Base-by-base conservation (phyloP, 2,797 vertebrate genomes). In the Brachymystax lenok region DNA sequence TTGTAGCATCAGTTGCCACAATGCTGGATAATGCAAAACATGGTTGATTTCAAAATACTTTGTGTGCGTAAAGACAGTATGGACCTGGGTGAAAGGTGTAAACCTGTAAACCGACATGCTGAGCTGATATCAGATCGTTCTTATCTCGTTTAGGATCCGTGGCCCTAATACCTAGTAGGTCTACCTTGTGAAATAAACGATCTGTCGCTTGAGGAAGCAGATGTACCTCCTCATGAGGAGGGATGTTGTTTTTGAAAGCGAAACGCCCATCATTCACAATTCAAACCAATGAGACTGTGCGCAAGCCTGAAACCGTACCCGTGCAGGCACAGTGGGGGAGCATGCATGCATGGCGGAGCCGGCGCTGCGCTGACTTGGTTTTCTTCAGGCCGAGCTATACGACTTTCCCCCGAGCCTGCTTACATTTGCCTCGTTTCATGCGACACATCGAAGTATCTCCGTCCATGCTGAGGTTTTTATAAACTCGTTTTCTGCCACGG, bases 201-300 rank as follows among this genome's bases (percentile, higher is more conserved):
- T 91, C 88, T 52, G 89, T 90, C 90, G 89, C 92, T 91, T 88
- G 82, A 80, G 88, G 91, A 93, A 86, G 88, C 40, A 46, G 40
- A 74, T 73, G 71, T 30, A 54, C 50, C 64, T 59, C 35, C 71
- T 46, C 40, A 46, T 51, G 61, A 50, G 64, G 70, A 33, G 81
- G 81, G 70, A 86, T 81, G 83, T 81, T 87, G 79, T 30, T 90
- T 79, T 86, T 86, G 89, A 85, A 86, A 92, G 85, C 78, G 87
- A 88, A 79, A 91, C 95, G 79, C 90, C 95, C 89, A 85, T 90
- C 87, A 92, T 92, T 92, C 92, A 92, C 78, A 81, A 87, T 86
- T 89, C 82, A 80, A 88, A 83, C 95, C 95, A 96, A 96, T 95
- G 88, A 79, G 90, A 85, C 84, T 66, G 83, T 78, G 40, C 78